Conservation (phyloP, 2,888 invertebrate genomes). For the Pteria penguin region DNA sequence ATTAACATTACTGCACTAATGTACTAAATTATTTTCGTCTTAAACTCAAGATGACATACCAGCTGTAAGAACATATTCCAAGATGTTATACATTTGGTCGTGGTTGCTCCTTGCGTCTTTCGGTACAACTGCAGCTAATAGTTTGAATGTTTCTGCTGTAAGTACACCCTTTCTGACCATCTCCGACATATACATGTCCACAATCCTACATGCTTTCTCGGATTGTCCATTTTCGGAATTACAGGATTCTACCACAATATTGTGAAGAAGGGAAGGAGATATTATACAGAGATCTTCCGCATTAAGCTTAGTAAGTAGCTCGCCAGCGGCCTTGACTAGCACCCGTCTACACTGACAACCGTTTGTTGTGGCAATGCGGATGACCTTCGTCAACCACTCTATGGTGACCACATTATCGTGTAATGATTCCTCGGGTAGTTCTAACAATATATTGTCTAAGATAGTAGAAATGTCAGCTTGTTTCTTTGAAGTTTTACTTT, state of each 20-base stretch:
- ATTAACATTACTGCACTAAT: too few relatives aligned
- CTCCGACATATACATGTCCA: conserved; percentile 74
- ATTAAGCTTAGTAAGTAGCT: conserved; percentile 66
- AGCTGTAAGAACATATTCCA: conserved; percentile 73
- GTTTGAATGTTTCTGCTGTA: conserved; percentile 73
- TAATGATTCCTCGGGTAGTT: conserved; percentile 69
- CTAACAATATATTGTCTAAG: conserved; percentile 68
- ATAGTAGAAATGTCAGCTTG: conserved; percentile 56
- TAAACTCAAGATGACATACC: conserved; percentile 61
- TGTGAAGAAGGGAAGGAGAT: conserved; percentile 71
- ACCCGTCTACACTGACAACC: conserved; percentile 65
- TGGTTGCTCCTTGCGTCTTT: conserved; percentile 67
- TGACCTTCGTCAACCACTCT: conserved; percentile 66
- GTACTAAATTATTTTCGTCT: too few relatives aligned
- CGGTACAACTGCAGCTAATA: conserved; percentile 71
- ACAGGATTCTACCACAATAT: conserved; percentile 67
- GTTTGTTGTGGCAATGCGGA: conserved; percentile 64
- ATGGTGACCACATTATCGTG: conserved; percentile 60
- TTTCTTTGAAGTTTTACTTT: conserved; percentile 47
- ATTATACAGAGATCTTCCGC: conserved; percentile 73
- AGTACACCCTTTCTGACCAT: conserved; percentile 73
- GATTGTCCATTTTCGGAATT: conserved; percentile 56
- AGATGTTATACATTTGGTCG: conserved; percentile 73
- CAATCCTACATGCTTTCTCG: conserved; percentile 64
- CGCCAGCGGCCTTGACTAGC: conserved; percentile 71